Evolutionary conservation across 2,888 invertebrate genomes (phyloP).

Genomic region (Caenorhabditis sp.): DNA sequence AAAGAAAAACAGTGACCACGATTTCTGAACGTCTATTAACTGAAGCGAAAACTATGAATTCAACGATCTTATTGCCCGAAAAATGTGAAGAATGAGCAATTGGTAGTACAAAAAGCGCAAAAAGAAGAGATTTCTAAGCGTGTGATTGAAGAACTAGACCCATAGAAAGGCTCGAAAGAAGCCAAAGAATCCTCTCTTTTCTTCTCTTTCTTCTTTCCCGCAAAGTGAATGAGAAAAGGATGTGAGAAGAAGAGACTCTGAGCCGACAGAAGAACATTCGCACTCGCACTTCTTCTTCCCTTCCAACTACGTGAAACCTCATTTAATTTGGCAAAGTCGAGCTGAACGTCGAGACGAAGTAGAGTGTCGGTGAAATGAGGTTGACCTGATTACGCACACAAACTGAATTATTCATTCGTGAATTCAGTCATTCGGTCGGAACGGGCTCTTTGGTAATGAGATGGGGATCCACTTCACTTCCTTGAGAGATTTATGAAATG

Average conservation of each 20-base stretch:
- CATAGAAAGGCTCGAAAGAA: constrained; percentile 54
- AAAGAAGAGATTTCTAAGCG: neutral
- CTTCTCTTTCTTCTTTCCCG: constrained; percentile 40
- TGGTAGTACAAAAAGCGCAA: constrained; percentile 15
- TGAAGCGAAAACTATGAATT: constrained; percentile 10
- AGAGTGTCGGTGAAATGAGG: too few species aligned
- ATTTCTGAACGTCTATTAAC: too few species aligned
- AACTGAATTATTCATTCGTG: constrained; percentile 38
- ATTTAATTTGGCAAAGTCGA: constrained; percentile 38
- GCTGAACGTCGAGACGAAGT: neutral
- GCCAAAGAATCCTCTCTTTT: constrained; percentile 43
- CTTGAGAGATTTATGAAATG: too few species aligned
- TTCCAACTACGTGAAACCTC: constrained; percentile 32
- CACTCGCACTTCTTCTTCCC: constrained; percentile 45
- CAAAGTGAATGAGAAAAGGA: constrained; percentile 49
- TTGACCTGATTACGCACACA: constrained; percentile 24
- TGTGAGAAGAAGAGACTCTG: constrained; percentile 26
- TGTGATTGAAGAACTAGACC: constrained; percentile 50
- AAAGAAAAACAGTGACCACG: neutral
- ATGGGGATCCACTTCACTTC: too few species aligned
- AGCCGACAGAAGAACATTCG: constrained; percentile 49
- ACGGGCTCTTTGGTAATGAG: too few species aligned
- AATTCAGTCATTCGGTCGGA: constrained; percentile 19
- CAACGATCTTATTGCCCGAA: too few species aligned
- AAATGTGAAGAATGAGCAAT: constrained; percentile 7